Base-by-base conservation (phyloP, 1,140 invertebrate genomes). In the Drosophila malerkotliana region DNA sequence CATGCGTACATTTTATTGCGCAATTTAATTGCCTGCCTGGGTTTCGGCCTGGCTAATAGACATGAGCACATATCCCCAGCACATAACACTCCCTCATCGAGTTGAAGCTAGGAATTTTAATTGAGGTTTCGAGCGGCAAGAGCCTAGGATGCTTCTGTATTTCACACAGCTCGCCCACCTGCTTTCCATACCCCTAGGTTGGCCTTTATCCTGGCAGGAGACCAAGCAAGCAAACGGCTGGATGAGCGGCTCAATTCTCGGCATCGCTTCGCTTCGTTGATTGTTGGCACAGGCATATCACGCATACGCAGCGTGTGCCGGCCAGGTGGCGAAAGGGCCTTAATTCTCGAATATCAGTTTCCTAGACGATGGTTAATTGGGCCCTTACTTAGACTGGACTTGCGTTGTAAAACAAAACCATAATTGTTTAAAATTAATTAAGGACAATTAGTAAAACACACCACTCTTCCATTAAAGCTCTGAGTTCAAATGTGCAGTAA, bases 21-120 rank as follows among this genome's bases (percentile, higher is more conserved):
- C 77, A 57, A 84, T 77, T 80, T 69, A 84, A 84, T 85, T 87
- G 81, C 63, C 60, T 62, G 32, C 48, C 45, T 61, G n/a, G 24
- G 34, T 68, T 63, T 39, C 44, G 53, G 9, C 12, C 51, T 18
- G 39, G 57, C 57, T 72, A 67, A 59, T 67, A 53, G 61, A 66
- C 52, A 44, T 30, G 26, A 51, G 32, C 18, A 21, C 52, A 39
- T 30, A 72, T 47, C 51, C 26, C 26, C 26, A 6, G 26, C 26
- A 5, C 9, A 59, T 21, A 21, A 9, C 44, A 47, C 18, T 47
- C 44, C 24, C 44, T 37, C 39, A 54, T 24, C 32, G 18, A 26
- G 37, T 47, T 26, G 26, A 49, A 47, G 34, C 48, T 28, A 58
- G 55, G 66, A 58, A 79, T 79, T 84, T 83, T 83, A 83, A 83